Evolutionary conservation across 2,888 invertebrate species (phyloP), one percentile per base, ranked within the genome.

Genomic region (Stenurella melanura): DNA sequence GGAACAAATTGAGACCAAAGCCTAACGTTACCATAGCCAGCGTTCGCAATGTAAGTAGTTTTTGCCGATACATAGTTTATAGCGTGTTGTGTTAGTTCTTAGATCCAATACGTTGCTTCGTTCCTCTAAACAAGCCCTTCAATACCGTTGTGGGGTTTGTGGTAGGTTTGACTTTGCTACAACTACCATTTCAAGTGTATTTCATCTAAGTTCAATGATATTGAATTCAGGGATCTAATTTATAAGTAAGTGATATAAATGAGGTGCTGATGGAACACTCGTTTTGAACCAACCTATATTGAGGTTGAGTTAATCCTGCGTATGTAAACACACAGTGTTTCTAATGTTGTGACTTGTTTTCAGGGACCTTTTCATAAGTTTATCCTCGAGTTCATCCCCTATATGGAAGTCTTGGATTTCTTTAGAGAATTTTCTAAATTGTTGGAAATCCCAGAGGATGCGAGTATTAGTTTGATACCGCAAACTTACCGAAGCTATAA

Each of bases 21-120:
- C 73, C 81, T 56, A 83, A 87, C 80, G 80, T 88, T 26, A 87
- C 89, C 4, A 86, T 90, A 70, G 79, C 88, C 15, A 90, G 90
- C 80, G 84, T 87, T 1, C 78, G 87, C 80, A 75, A 83, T 9
- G 88, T 88, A 84, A 84, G 86, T 86, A 75, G n/a, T n/a, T n/a
- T 42, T 7, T 50, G 7, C 4, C 21, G 21, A 26, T 3, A 4
- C 21, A 26, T 26, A 26, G 21, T 26, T 1, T 26, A n/a, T 4
- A 26, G 21, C 4, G 4, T 26, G 1, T 26, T 26, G 21, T 26
- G 21, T 26, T 26, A 26, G 21, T 26, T 4, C 21, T 26, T 26
- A 26, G 21, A 1, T 26, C 21, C 4, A 26, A 26, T 26, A 1
- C 4, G 21, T 26, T 26, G 4, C 21, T 4, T 26, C 21, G 4